Conservation (phyloP, 2,797 vertebrate genomes). For the Hemitrygon akajei region DNA sequence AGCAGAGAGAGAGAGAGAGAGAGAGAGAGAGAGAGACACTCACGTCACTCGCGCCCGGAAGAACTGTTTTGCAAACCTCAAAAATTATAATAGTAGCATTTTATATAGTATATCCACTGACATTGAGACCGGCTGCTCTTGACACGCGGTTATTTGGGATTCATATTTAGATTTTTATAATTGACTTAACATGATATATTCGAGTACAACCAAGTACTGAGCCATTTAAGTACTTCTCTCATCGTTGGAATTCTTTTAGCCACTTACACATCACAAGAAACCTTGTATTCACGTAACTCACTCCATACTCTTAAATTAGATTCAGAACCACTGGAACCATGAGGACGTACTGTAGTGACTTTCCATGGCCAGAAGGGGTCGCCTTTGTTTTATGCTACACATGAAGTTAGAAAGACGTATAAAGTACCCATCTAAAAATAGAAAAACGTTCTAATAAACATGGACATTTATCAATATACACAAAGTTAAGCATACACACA, state of each 20-base stretch:
- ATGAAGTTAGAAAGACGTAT: background rate
- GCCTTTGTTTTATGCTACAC: background rate
- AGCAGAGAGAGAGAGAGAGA: background rate
- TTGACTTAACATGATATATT: background rate
- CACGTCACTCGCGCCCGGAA: too few relatives aligned
- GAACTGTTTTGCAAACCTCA: background rate
- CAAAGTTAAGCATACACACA: background rate
- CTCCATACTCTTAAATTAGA: background rate
- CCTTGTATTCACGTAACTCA: background rate
- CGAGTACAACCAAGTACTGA: background rate
- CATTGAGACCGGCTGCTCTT: background rate
- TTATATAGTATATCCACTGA: background rate
- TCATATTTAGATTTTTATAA: background rate
- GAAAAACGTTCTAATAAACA: background rate
- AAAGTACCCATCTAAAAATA: background rate
- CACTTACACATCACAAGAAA: background rate
- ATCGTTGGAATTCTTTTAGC: too few relatives aligned
- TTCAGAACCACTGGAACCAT: background rate
- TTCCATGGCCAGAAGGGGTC: constrained; percentile 15
- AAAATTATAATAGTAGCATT: background rate
- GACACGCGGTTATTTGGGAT: background rate
- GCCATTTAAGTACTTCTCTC: background rate
- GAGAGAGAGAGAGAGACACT: background rate
- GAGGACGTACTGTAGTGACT: background rate
- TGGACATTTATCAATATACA: background rate